Evolutionary conservation across 2,888 invertebrate genomes (phyloP).

Genomic region (Cerceris rybyensis): DNA sequence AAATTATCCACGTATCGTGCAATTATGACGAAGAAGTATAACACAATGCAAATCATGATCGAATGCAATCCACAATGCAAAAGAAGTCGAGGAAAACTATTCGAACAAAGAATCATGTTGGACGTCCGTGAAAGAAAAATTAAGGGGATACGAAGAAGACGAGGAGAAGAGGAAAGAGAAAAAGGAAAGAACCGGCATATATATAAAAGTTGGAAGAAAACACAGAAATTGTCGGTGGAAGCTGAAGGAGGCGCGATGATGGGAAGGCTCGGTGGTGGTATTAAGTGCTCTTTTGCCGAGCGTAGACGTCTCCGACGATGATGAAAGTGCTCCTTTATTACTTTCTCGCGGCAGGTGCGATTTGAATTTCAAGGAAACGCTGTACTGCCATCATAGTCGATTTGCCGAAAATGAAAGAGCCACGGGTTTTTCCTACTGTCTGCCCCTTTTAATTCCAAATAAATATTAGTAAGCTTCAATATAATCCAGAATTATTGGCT

Average conservation of each 20-base stretch:
- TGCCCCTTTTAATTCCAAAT: slow-evolving; percentile 1
- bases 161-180: slow-evolving; percentile 2
- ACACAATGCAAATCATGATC: no score
- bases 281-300: slow-evolving; percentile 61
- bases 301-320: slow-evolving; percentile 53
- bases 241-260: slow-evolving; percentile 53
- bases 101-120: no score
- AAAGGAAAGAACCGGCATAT: slow-evolving; percentile 40
- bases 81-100: no score
- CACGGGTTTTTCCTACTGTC: not conserved
- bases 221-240: slow-evolving; percentile 51
- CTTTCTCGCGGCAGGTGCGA: slow-evolving; percentile 58
- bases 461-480: slow-evolving; percentile 3
- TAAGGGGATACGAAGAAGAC: not conserved
- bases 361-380: slow-evolving; percentile 59
- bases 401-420: slow-evolving; percentile 12
- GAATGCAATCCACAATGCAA: no score
- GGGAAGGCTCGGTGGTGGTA: slow-evolving; percentile 52
- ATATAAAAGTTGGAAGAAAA: slow-evolving; percentile 60
- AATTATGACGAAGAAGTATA: no score
- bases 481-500: no score
- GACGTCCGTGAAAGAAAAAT: no score
- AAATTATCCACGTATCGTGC: no score
- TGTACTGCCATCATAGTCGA: slow-evolving; percentile 16
- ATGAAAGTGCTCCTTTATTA: slow-evolving; percentile 65